Base-by-base conservation (phyloP, 2,113 vertebrate genomes). In the Hemibagrus wyckioides region DNA sequence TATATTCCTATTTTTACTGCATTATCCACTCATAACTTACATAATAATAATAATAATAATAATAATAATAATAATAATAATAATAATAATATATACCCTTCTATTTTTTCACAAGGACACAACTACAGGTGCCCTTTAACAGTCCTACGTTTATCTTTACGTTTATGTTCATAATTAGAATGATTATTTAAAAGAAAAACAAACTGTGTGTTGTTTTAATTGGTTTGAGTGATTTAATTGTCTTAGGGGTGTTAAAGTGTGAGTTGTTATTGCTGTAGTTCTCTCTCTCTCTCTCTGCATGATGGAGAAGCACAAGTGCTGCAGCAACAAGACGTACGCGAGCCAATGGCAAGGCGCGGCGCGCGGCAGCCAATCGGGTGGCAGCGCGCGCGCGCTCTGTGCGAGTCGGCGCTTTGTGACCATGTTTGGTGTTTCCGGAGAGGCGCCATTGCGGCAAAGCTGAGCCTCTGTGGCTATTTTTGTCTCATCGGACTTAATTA, bases 341-440 rank as follows among this genome's bases (percentile, higher is more conserved):
- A 23, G 69, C 83, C 83, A 85, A 76, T 76, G 54, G 48, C 28
- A 15, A 81, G 50, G 48, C 65, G 65, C 63, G 21, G 52, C 39
- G 13, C 14, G 4, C 59, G 33, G 82, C 90, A 93, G 90, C 94
- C 94, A 94, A 94, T 94, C 88, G 88, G 88, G 17, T 84, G 90
- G 79, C 88, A 83, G 91, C 25, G 63, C 50, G 91, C 25, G 63
- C 50, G 84, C 90, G 93, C 88, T n/a, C 2, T 1, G 41, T 77
- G 44, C 92, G 93, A 94, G 93, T 94, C 89, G 86, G 90, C 89
- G 48, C 54, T 33, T 23, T 33, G 83, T 83, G 86, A 6, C 94
- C 95, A 93, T 94, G 93, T 94, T 92, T 94, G 94, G 94, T 0
- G 84, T 67, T 94, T 96, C 94, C 94, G 93, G 90, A 7, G 69